Percentiles rank a stretch among this genome's conserved stretches.
Conservation (phyloP, 2,113 vertebrate species). For the Herpailurus yagouaroundi region DNA sequence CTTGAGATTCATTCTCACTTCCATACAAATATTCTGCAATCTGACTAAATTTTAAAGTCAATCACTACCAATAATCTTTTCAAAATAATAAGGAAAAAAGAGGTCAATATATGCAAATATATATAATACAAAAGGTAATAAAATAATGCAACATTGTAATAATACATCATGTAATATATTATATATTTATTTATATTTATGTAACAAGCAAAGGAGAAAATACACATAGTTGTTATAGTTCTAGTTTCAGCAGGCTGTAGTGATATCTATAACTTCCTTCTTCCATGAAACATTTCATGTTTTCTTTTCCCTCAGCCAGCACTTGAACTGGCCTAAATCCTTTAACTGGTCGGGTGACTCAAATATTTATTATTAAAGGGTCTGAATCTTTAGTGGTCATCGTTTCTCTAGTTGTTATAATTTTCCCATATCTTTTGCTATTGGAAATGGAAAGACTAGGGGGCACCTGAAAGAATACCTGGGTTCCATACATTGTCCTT, state of each 20-base stretch:
- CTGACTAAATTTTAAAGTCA: neutral
- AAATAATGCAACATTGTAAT: neutral
- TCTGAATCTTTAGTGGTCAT: neutral
- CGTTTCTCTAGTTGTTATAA: neutral
- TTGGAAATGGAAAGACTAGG: neutral
- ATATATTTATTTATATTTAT: neutral
- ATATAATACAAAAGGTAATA: neutral
- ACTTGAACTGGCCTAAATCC: slow-evolving; percentile 1
- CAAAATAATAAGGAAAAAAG: neutral
- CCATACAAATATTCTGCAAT: neutral
- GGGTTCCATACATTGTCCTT: neutral
- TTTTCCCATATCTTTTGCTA: slow-evolving; percentile 9
- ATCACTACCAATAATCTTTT: neutral
- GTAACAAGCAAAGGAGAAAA: neutral
- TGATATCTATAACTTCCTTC: slow-evolving; percentile 34
- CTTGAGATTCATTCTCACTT: neutral
- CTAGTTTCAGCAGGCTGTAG: neutral
- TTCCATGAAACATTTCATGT: neutral
- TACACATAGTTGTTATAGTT: neutral
- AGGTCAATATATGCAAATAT: neutral
- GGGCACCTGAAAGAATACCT: neutral
- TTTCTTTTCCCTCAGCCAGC: neutral
- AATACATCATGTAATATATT: neutral
- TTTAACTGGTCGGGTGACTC: slow-evolving; percentile 1
- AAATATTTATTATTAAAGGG: slow-evolving; percentile 34